Conservation (phyloP, 2,797 vertebrate genomes). For the Hydrolagus colliei region DNA sequence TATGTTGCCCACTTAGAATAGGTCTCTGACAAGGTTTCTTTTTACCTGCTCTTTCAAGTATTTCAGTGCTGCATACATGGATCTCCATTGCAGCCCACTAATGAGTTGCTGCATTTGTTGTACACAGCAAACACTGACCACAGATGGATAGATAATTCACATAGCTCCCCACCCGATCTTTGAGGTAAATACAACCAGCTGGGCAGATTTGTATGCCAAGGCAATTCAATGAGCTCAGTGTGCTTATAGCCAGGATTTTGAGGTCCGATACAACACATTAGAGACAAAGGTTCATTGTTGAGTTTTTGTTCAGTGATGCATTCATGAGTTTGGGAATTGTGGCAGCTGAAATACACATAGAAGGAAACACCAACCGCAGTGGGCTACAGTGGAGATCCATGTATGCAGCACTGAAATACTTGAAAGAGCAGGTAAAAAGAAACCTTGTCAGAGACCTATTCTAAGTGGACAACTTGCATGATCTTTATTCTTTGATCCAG, state of each 20-base stretch:
- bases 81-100: background rate
- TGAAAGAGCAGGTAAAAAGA: background rate
- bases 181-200: conserved; percentile 8
- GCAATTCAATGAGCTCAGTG: background rate
- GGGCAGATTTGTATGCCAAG: background rate
- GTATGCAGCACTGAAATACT: background rate
- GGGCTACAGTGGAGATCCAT: background rate
- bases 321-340: background rate
- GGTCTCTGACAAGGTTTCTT: background rate
- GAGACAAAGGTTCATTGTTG: conserved; percentile 4
- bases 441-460: background rate
- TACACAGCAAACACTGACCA: background rate
- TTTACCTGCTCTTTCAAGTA: background rate
- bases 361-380: background rate
- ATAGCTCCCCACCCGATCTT: background rate
- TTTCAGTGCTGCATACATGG: background rate
- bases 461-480: background rate
- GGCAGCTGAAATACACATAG: background rate
- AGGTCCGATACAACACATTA: background rate
- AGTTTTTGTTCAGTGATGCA: background rate
- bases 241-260: background rate
- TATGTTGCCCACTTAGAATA: background rate
- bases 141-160: conserved; percentile 9
- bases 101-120: background rate
- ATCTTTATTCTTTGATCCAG: background rate